These are phyloP conservation scores for Pangasius sanitwongsei DNA, from an alignment of 2,797 vertebrate species.

Conservation along the genomic window DNA sequence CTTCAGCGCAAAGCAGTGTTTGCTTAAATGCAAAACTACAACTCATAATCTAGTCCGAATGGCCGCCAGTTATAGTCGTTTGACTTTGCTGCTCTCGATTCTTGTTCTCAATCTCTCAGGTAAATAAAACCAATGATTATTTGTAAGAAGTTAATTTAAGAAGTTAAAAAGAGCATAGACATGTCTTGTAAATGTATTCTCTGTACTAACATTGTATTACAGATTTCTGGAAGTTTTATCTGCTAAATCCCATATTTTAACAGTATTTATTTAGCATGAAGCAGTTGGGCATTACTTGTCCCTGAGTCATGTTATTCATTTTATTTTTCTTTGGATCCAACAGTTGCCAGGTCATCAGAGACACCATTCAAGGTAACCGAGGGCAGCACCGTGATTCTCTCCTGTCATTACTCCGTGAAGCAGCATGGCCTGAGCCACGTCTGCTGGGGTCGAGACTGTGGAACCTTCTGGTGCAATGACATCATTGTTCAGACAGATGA, in stretches of 20 bases:
- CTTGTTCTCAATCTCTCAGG: conserved; percentile 64
- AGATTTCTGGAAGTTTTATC: neutral
- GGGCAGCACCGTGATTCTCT: conserved; percentile 71
- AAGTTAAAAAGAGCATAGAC: neutral
- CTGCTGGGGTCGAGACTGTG: conserved; percentile 78
- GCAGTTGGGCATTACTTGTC: neutral
- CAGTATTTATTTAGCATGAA: neutral
- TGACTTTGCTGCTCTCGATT: conserved; percentile 42
- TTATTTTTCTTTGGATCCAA: conserved; percentile 7
- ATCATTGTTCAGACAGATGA: conserved; percentile 77
- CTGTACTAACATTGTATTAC: neutral
- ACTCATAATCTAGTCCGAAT: conserved; percentile 55
- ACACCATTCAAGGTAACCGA: conserved; percentile 67
- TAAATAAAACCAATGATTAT: conserved; percentile 53
- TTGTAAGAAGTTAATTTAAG: neutral
- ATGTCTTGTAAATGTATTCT: neutral
- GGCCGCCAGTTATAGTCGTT: conserved; percentile 55
- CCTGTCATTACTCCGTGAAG: conserved; percentile 77
- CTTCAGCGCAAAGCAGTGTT: conserved; percentile 28
- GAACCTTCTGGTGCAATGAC: conserved; percentile 80
- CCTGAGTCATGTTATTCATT: neutral
- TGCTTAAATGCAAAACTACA: conserved; percentile 19
- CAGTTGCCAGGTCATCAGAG: conserved; percentile 56
- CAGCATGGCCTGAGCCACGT: conserved; percentile 73
- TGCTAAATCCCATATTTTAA: neutral